Evolutionary conservation across 1,140 invertebrate genomes (phyloP), one percentile per base, ranked within the genome.

Genomic region (Cotesia glomerata): DNA sequence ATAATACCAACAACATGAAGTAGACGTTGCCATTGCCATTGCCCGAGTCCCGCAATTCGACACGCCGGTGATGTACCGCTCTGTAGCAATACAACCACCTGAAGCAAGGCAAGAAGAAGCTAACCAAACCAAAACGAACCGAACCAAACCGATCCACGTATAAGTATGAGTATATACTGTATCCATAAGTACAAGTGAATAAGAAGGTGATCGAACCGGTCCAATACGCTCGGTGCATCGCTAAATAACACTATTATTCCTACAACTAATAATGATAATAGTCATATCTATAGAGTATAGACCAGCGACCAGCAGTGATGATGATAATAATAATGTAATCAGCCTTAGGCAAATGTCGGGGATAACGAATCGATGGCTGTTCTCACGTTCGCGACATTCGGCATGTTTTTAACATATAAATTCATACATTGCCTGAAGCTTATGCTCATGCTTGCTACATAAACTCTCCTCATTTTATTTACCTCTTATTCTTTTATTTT

Each of bases 21-120:
- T 26, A 26, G 26, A 26, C 26, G 26, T 26, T 26, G 26, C 26
- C 26, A 26, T 26, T 26, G 26, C 26, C 26, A 26, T 26, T 26
- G 26, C 26, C 0, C 69, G 72, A 26, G 62, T 66, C 64, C 70
- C 64, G 72, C 72, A 70, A 61, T 78, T 77, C 76, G 77, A 77
- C 58, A 72, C 62, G 45, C 68, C 49, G 59, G 68, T 72, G 72
- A 74, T 72, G 63, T 72, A 72, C 70, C 69, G 67, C 65, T 69
- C 45, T 39, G 59, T 70, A 35, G 39, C 32, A 26, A 26, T 26
- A 26, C 26, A 52, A 52, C 69, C 58, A 71, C 32, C 49, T 54
- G 16, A 52, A 64, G 35, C 51, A 36, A 62, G 14, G 11, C 62
- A 64, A 45, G n/a, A 64, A 71, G 39, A 51, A 14, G 39, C 39